phyloP scores from a whole-genome alignment of 2,888 invertebrate species.

The Pandemis heparana region DNA sequence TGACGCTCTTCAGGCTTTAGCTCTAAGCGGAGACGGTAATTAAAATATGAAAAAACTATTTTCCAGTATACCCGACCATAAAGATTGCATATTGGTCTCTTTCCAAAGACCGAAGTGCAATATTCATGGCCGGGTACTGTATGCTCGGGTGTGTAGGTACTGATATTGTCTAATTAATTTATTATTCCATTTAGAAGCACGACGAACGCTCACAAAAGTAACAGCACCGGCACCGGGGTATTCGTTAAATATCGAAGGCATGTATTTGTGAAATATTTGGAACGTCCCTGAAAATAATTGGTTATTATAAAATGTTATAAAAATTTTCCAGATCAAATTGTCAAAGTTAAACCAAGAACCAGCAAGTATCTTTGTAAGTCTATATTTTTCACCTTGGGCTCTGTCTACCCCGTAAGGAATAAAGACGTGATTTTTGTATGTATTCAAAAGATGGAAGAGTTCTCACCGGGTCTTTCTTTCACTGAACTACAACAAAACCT shows the following conservation, averaged over 20 bases:
- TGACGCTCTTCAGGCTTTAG: constrained; percentile 71
- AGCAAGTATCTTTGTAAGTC: constrained; percentile 50
- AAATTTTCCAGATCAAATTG: background rate
- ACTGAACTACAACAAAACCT: no score
- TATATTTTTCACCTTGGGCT: constrained; percentile 15
- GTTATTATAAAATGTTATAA: background rate
- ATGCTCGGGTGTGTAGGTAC: background rate
- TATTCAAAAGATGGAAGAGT: no score
- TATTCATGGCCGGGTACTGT: no score
- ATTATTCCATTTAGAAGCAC: constrained; percentile 6
- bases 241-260: constrained; percentile 2
- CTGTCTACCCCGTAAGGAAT: no score
- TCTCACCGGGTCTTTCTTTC: no score
- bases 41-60: background rate
- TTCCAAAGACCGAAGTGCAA: no score
- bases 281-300: background rate
- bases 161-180: background rate
- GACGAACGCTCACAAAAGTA: background rate
- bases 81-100: no score
- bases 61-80: background rate
- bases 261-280: background rate
- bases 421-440: no score
- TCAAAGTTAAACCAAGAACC: constrained; percentile 37
- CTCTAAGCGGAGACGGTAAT: constrained; percentile 67
- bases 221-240: background rate